Base-by-base conservation (phyloP, 2,888 invertebrate species). In the Acronicta aceris region DNA sequence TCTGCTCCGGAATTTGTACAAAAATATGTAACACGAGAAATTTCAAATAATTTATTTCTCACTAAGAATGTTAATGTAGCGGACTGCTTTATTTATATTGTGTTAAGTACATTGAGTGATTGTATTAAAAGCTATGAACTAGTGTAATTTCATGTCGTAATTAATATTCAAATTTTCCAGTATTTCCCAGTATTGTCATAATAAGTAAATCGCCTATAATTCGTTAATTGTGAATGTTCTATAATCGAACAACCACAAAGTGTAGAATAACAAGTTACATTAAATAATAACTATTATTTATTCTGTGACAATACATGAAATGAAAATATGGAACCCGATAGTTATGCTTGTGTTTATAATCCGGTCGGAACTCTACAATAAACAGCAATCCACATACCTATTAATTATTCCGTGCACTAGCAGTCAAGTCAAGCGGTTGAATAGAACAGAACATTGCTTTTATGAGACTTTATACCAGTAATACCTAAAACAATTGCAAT, bases 11-110 rank as follows among this genome's bases (percentile, higher is more conserved):
- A 70, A 75, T 73, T 68, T 63, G 68, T 68, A 62, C 66, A 73
- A 65, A 72, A 77, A 73, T 71, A 56, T 65, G 60, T 66, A 63
- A 65, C 66, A 46, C 15, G 54, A 65, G 62, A 43, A 62, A 51
- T 63, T 76, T 65, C 59, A 64, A 72, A 65, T 60, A 59, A 76
- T 68, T 76, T 60, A 74, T 66, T 60, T 65, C 51, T 33, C 58
- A 49, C 61, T 50, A 52, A 66, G 54, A 62, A 60, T 62, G 54
- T 15, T 71, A 66, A 71, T 60, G 52, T 64, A 42, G 40, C 38
- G 8, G 40, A 59, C 52, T 65, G 41, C 48, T 43, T 57, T 49
- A 54, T 59, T 59, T 62, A 55, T 54, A 43, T 59, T 71, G 46
- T n/a, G 61, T 30, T n/a, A n/a, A n/a, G n/a, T 56, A 50, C 5